Conservation (phyloP, 2,113 vertebrate species). For the Sapajus apella region DNA sequence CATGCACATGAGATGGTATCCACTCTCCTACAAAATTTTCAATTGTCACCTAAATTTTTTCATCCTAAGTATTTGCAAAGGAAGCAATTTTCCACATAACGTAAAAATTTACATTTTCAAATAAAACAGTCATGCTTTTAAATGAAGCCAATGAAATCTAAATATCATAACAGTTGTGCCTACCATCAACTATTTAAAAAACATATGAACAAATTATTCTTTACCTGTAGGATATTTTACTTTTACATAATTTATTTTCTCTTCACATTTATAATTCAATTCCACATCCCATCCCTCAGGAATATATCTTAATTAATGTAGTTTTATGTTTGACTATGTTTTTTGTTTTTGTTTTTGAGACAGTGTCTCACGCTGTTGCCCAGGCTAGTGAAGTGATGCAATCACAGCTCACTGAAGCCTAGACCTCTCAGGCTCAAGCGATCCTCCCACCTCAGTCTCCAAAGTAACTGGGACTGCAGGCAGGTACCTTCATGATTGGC, state of each 20-base stretch:
- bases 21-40: neutral
- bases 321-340: slow-evolving; percentile 12
- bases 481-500: too few species aligned
- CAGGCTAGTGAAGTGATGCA: too few species aligned
- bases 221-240: neutral
- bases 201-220: neutral
- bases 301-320: neutral
- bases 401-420: too few species aligned
- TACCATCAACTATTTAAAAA: slow-evolving; percentile 1
- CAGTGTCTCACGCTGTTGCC: too few species aligned
- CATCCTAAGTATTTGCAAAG: neutral
- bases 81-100: neutral
- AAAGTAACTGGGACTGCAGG: too few species aligned
- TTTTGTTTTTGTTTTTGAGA: neutral
- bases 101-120: slow-evolving; percentile 26
- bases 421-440: too few species aligned
- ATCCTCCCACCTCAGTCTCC: too few species aligned
- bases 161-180: neutral
- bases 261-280: neutral
- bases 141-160: slow-evolving; percentile 36
- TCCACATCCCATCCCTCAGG: neutral
- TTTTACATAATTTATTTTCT: slow-evolving; percentile 25
- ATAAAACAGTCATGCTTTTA: neutral
- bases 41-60: neutral
- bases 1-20: neutral